Conservation (phyloP, 2,888 invertebrate genomes). For the Physocephala rufipes region DNA sequence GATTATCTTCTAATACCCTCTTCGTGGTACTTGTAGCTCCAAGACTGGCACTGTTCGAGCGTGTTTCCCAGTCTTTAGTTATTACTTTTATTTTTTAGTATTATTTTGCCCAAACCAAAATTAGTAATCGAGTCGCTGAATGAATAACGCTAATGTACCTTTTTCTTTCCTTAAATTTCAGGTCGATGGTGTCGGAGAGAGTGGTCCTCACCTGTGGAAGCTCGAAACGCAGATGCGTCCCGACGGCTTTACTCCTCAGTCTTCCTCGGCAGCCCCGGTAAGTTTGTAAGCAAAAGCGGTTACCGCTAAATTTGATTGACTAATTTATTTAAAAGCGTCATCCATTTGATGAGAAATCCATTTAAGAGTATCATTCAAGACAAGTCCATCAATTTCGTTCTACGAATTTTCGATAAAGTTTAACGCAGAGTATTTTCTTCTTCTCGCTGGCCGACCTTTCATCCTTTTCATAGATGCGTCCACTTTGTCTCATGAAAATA, state of each 20-base stretch:
- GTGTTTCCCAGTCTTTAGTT: slow-evolving; percentile 2
- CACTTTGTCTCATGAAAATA: too few species aligned
- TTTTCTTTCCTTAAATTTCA: slow-evolving; percentile 67
- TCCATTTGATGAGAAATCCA: too few species aligned
- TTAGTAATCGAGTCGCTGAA: background rate
- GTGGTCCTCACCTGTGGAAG: slow-evolving; percentile 88
- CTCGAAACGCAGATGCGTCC: slow-evolving; percentile 79
- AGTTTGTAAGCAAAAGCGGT: slow-evolving; percentile 55
- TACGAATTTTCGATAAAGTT: too few species aligned
- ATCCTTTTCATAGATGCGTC: too few species aligned
- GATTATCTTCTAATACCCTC: too few species aligned
- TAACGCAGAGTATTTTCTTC: too few species aligned
- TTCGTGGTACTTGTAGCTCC: slow-evolving; percentile 1
- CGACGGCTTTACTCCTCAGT: slow-evolving; percentile 90
- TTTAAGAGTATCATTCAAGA: too few species aligned
- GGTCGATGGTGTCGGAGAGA: slow-evolving; percentile 94
- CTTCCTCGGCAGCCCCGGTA: slow-evolving; percentile 90
- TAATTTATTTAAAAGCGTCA: too few species aligned
- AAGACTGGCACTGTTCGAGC: background rate
- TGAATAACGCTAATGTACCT: slow-evolving; percentile 45
- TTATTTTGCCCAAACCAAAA: slow-evolving; percentile 22
- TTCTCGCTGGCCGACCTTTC: too few species aligned
- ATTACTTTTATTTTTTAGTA: slow-evolving; percentile 33
- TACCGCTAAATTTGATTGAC: too few species aligned
- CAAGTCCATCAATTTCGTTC: too few species aligned